Evolutionary conservation across 2,113 vertebrate genomes (phyloP), one percentile per base, ranked within the genome.

Genomic region (Saguinus imperator): DNA sequence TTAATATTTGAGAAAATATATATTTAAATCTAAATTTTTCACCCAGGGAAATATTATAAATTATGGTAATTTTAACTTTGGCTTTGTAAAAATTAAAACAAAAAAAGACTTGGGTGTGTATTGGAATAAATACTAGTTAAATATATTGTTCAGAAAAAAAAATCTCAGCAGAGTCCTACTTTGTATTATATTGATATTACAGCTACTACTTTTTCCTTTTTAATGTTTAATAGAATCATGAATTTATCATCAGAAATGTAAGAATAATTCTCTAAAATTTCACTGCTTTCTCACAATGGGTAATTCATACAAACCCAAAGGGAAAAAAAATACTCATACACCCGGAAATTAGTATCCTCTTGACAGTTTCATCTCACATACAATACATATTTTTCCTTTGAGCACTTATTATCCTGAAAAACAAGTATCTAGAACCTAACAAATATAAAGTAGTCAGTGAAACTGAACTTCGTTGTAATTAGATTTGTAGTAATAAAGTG

Each of bases 391-490:
- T 57, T 87, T 87, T 91, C 18, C 11, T 89, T 85, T 95, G 8
- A 89, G 14, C 81, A 8, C 48, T 37, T 43, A 50, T 87, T n/a
- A 72, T 73, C 21, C 45, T n/a, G 37, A 97, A 27, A 1, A 81
- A 73, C 23, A 20, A 80, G 27, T 95, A 79, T 64, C 37, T 89
- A 81, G 72, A 96, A 64, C 3, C 20, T 72, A 23, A 9, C n/a
- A 93, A 76, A 91, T 66, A 1, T 61, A 93, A 93, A 95, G 64
- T 87, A 88, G 87, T 20, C 32, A 85, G n/a, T 96, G 79, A 91
- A 98, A 98, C 89, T 93, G 95, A 95, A 89, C 29, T 77, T 92
- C n/a, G 76, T 8, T 58, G 2, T 77, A 90, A 90, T 86, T 96
- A 81, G 25, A 73, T 96, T 94, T 82, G 45, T 35, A 93, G 29